These are phyloP conservation scores for Hypena proboscidalis DNA, from an alignment of 2,888 invertebrate species.

Conservation along the genomic window DNA sequence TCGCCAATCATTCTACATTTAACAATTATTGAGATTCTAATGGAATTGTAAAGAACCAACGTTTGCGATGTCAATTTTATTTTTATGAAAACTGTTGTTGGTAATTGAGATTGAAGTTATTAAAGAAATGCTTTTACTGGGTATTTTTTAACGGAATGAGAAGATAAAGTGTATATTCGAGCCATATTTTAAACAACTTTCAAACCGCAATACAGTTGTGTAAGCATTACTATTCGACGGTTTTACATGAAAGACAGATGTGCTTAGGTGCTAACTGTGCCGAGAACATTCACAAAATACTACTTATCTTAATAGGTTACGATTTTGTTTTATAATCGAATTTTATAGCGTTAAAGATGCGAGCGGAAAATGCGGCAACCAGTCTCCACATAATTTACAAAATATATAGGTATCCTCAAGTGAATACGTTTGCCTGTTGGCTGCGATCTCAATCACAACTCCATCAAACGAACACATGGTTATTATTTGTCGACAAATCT, in stretches of 20 bases:
- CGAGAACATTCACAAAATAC: too few species aligned
- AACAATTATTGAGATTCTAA: conserved; percentile 42
- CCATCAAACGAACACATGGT: conserved; percentile 20
- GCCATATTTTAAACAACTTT: too few species aligned
- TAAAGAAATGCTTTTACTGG: too few species aligned
- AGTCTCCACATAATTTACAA: not conserved
- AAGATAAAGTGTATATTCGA: too few species aligned
- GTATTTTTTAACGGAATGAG: not conserved
- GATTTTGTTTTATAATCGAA: too few species aligned
- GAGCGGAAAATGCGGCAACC: not conserved
- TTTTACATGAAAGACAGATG: too few species aligned
- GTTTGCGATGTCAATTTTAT: conserved; percentile 32
- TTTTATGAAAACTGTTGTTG: conserved; percentile 17
- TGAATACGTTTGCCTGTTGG: conserved; percentile 1
- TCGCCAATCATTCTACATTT: conserved; percentile 43
- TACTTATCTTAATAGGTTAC: too few species aligned
- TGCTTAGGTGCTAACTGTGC: too few species aligned
- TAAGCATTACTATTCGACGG: too few species aligned
- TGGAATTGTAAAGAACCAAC: conserved; percentile 40
- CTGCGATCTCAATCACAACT: conserved; percentile 11
- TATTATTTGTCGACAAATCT: conserved; percentile 35
- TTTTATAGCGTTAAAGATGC: not conserved
- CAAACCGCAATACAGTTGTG: too few species aligned
- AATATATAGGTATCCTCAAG: not conserved
- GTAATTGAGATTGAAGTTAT: too few species aligned